Conservation (phyloP, 2,888 invertebrate species). For the Metacarcinus magister region DNA sequence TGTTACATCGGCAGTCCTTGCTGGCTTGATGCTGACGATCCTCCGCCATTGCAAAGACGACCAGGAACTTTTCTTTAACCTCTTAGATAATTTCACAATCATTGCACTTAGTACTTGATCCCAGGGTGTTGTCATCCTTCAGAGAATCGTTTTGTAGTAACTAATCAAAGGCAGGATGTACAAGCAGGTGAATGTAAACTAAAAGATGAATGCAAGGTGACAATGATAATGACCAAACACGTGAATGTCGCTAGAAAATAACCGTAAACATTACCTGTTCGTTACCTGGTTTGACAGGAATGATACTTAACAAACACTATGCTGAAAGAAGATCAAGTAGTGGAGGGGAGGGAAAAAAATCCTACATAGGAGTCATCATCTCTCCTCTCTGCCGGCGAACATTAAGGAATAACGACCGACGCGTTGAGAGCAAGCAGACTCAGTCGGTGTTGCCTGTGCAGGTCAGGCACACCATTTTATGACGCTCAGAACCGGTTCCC, state of each 20-base stretch:
- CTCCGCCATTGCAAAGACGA: no score
- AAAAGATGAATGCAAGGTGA: no score
- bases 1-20: no score
- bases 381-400: not conserved
- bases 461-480: conserved; percentile 38
- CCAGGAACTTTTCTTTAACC: no score
- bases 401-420: not conserved
- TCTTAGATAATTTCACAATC: no score
- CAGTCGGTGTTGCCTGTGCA: not conserved
- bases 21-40: no score
- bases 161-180: no score
- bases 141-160: no score
- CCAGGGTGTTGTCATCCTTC: no score
- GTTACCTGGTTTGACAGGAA: not conserved
- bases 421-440: not conserved
- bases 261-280: not conserved
- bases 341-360: not conserved
- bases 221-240: no score
- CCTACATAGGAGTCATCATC: not conserved
- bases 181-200: no score
- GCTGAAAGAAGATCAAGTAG: not conserved
- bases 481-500: conserved; percentile 30
- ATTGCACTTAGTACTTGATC: no score
- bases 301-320: not conserved
- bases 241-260: not conserved